Evolutionary conservation across 2,113 vertebrate species (phyloP), one percentile per base, ranked within the genome.

Genomic region (Cromileptes altivelis): DNA sequence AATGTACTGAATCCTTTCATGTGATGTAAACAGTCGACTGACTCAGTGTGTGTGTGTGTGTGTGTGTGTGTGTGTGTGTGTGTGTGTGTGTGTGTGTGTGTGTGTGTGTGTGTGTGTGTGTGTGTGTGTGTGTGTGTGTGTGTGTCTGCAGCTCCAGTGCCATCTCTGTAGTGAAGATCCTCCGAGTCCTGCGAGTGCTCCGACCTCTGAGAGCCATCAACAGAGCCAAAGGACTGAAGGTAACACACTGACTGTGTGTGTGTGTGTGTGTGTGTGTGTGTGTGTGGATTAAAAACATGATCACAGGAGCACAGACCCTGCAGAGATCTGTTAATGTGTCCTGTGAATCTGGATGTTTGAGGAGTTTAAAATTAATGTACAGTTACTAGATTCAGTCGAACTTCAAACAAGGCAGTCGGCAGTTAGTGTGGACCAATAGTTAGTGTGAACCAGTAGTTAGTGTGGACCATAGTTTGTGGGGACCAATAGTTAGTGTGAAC

Each of bases 131-230:
- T 21, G 1, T 63, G 49, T 64, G 55, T 63, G 50, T 0, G 19
- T 80, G 33, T 70, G 19, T 70, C 50, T 75, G 23, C 82, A 99
- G 97, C 82, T 99, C 97, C 53, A 98, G 97, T 3, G 97, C 97
- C 12, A 99, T 99, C 91, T 98, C 97, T 0, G 97, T 98, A 87
- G 97, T 99, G 83, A 99, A 99, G 95, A 99, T 98, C 85, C 94
- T 99, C 17, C 82, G 97, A 75, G 97, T 99, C 4, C 94, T 99
- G 21, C 82, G 97, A 3, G 97, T 99, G 12, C 95, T 99, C 3
- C 80, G 97, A 76, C 97, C 97, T 17, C 96, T 99, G 56, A 94
- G 97, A 84, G 97, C 97, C 81, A 99, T 99, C 89, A 99, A 99
- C 95, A 91, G 97, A 78, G 97, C 97, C 92, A 98, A 98, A 82